Conservation (phyloP, 2,797 vertebrate species). For the Apogon talboti region DNA sequence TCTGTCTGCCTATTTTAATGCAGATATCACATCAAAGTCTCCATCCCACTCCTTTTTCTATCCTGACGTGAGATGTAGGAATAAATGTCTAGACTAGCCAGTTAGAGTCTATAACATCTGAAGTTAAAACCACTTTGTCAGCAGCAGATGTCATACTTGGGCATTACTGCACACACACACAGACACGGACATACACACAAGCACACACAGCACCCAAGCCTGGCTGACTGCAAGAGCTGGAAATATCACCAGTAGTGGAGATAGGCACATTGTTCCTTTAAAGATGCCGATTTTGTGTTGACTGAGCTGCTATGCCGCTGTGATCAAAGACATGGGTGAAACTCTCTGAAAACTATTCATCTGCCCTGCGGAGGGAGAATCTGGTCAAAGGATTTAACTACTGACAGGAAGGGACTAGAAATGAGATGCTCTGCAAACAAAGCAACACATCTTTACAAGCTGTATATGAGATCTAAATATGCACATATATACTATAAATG, state of each 20-base stretch:
- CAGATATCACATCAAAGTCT: slow-evolving; percentile 45
- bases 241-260: slow-evolving; percentile 15
- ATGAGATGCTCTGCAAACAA: slow-evolving; percentile 30
- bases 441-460: slow-evolving; percentile 7
- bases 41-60: slow-evolving; percentile 12
- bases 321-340: slow-evolving; percentile 52
- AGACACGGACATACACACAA: slow-evolving; percentile 1
- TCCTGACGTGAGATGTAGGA: slow-evolving; percentile 33
- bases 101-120: slow-evolving; percentile 26
- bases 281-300: slow-evolving; percentile 44
- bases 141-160: slow-evolving; percentile 38
- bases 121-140: slow-evolving; percentile 49
- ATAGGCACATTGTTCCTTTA: slow-evolving; percentile 38
- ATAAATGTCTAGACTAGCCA: slow-evolving; percentile 56
- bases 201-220: neutral
- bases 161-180: slow-evolving; percentile 1
- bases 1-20: slow-evolving; percentile 35
- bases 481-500: slow-evolving; percentile 2
- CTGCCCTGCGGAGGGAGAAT: slow-evolving; percentile 8
- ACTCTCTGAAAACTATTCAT: slow-evolving; percentile 30
- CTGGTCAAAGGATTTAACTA: slow-evolving; percentile 29
- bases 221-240: slow-evolving; percentile 33
- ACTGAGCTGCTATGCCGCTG: slow-evolving; percentile 37
- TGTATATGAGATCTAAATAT: slow-evolving; percentile 25
- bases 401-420: neutral